Conservation (phyloP, 2,888 invertebrate species). For the Hirtodrosophila histrioides region DNA sequence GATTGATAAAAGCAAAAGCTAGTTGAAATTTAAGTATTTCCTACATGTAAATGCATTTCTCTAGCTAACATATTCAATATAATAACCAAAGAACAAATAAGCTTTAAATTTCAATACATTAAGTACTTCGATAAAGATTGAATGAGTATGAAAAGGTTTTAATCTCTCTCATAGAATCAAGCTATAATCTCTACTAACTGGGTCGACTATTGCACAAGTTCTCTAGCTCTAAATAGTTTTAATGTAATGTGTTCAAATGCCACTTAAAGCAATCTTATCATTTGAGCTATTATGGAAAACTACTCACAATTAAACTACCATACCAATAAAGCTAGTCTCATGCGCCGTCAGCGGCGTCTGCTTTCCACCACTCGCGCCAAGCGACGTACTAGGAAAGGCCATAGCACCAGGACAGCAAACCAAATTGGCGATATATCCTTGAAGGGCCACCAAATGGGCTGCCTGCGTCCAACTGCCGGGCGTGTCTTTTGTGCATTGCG, state of each 20-base stretch:
- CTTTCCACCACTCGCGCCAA: constrained; percentile 62
- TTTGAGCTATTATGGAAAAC: too few species aligned
- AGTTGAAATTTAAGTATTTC: too few species aligned
- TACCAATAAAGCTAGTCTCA: constrained; percentile 34
- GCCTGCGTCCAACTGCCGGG: constrained; percentile 14
- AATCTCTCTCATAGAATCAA: too few species aligned
- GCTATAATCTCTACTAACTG: too few species aligned
- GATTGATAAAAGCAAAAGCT: background rate
- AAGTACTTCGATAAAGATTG: too few species aligned
- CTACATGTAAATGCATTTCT: too few species aligned
- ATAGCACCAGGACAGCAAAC: constrained; percentile 82
- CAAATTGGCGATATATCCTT: constrained; percentile 85
- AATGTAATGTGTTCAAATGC: background rate
- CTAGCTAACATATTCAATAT: too few species aligned
- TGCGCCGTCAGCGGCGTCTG: constrained; percentile 61
- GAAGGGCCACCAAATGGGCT: constrained; percentile 87
- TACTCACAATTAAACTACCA: constrained; percentile 71
- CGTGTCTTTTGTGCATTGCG: constrained; percentile 54
- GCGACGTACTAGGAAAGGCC: constrained; percentile 82
- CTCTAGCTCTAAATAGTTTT: too few species aligned
- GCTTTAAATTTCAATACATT: too few species aligned
- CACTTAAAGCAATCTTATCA: background rate
- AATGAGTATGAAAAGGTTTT: too few species aligned
- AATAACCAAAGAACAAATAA: too few species aligned
- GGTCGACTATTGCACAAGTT: too few species aligned